Percentiles rank a stretch among this genome's conserved stretches.
These are phyloP conservation scores for Sminthurides bifidus DNA, from an alignment of 1,140 invertebrate species.

Conservation along the genomic window DNA sequence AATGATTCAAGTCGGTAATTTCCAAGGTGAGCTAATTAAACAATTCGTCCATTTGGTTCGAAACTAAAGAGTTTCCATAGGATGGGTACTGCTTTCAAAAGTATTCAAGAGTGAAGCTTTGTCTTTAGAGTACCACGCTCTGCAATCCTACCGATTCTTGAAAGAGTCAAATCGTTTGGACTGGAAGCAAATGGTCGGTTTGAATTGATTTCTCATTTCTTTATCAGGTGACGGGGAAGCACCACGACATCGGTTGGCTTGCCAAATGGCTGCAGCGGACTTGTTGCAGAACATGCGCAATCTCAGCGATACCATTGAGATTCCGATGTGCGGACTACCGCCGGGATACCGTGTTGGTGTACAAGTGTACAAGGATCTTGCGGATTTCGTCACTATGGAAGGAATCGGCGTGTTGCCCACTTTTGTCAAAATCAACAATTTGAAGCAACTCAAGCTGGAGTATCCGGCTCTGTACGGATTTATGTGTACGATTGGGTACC, in stretches of 20 bases:
- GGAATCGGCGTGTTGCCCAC: neutral
- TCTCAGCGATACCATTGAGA: neutral
- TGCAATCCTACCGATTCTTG: too few relatives aligned
- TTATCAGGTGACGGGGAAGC: slow-evolving; percentile 14
- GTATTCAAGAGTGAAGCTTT: too few relatives aligned
- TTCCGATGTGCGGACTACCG: slow-evolving; percentile 9
- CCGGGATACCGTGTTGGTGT: slow-evolving; percentile 10
- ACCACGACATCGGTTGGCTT: neutral
- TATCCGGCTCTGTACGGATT: neutral
- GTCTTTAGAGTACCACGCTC: too few relatives aligned
- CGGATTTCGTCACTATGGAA: neutral
- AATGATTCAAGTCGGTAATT: too few relatives aligned
- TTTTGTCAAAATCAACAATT: neutral
- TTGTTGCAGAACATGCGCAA: slow-evolving; percentile 7
- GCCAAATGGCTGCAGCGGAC: slow-evolving; percentile 14
- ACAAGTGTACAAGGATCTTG: slow-evolving; percentile 3
- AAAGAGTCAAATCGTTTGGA: too few relatives aligned
- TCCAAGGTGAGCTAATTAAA: too few relatives aligned
- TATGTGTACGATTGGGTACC: slow-evolving; percentile 9
- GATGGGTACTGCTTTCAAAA: too few relatives aligned
- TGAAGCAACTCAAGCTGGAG: neutral
- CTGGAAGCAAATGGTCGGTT: too few relatives aligned
- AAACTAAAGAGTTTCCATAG: too few relatives aligned
- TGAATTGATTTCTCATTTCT: too few relatives aligned
- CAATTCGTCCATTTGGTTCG: too few relatives aligned